Conservation (phyloP, 2,113 vertebrate genomes). For the Apodemus speciosus region DNA sequence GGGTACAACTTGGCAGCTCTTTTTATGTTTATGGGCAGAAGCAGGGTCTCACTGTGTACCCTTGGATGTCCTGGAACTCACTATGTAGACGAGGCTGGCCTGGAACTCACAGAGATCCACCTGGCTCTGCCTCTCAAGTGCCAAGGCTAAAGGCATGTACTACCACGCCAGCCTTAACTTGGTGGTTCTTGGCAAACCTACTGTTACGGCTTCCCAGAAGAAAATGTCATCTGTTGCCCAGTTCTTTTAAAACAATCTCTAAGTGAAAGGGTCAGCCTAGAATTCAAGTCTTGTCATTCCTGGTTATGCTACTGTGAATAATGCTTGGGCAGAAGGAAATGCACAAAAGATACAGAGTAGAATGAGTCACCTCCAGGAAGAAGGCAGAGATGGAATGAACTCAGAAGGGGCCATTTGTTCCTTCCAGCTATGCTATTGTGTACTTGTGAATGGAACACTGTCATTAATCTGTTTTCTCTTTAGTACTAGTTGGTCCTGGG, state of each 20-base stretch:
- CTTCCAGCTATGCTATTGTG: background rate
- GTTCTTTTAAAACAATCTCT: background rate
- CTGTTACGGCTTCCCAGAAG: background rate
- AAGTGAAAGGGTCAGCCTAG: background rate
- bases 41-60: background rate
- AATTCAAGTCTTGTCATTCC: background rate
- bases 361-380: background rate
- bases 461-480: background rate
- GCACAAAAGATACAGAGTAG: background rate
- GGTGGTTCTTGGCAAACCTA: conserved; percentile 11
- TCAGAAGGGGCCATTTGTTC: background rate
- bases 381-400: background rate
- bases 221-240: conserved; percentile 15
- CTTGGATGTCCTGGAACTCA: background rate
- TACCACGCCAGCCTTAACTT: background rate
- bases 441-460: background rate
- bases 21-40: background rate
- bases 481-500: background rate
- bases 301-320: background rate
- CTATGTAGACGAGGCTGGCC: background rate
- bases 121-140: background rate
- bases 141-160: background rate
- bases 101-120: background rate
- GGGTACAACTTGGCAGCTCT: background rate
- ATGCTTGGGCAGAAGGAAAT: background rate